A percentile compares a stretch with the other conserved stretches of the same genome.
These are phyloP conservation scores for Dinothrombium tinctorium DNA, from an alignment of 1,140 invertebrate genomes.

Conservation along the genomic window DNA sequence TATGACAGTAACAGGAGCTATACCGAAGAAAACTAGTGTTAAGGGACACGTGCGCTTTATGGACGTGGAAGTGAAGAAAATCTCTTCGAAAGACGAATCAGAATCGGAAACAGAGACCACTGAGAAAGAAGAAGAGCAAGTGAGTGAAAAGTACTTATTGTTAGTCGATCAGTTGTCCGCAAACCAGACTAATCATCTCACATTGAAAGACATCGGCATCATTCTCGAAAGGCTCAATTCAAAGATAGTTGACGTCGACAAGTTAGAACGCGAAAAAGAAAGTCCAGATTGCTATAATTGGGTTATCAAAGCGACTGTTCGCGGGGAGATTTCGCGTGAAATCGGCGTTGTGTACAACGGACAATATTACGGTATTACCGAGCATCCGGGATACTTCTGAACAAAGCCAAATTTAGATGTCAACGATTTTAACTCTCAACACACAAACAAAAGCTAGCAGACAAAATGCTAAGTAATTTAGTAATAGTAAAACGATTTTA, in stretches of 20 bases:
- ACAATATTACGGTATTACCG: constrained; percentile 52
- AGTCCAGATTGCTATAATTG: constrained; percentile 77
- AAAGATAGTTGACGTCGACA: constrained; percentile 75
- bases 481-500: too few species aligned
- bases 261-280: constrained; percentile 64
- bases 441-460: too few species aligned
- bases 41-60: constrained; percentile 15
- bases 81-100: constrained; percentile 38
- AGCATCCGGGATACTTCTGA: constrained; percentile 4
- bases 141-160: constrained; percentile 59
- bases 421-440: not conserved
- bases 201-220: constrained; percentile 81
- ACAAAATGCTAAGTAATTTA: too few species aligned
- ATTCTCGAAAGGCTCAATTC: constrained; percentile 70
- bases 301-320: constrained; percentile 75
- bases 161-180: constrained; percentile 73
- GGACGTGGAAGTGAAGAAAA: constrained; percentile 13
- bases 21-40: constrained; percentile 8
- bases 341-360: constrained; percentile 81
- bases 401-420: not conserved
- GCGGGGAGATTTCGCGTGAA: constrained; percentile 62
- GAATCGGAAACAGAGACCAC: constrained; percentile 79
- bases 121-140: constrained; percentile 24
- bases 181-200: constrained; percentile 55
- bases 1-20: constrained; percentile 1